A percentile compares a stretch with the other conserved stretches of the same genome.
Conservation (phyloP, 1,140 invertebrate genomes). For the Samia ricini region DNA sequence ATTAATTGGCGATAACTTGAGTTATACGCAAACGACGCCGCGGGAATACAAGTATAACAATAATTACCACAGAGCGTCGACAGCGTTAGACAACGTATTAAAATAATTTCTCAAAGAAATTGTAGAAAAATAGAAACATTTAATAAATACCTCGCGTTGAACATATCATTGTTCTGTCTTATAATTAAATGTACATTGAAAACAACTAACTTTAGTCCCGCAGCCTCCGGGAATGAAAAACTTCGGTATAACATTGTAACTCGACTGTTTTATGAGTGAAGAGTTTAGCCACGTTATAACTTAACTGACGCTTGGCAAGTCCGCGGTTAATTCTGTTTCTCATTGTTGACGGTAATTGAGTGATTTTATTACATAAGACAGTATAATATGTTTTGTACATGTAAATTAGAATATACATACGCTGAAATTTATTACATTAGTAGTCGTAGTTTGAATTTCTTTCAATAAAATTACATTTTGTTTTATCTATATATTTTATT, state of each 20-base stretch:
- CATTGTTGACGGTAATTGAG: constrained; percentile 4
- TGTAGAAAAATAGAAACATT: neutral
- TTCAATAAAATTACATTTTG: too few relatives aligned
- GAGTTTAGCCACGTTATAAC: constrained; percentile 5
- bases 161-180: constrained; percentile 10
- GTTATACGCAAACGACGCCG: too few relatives aligned
- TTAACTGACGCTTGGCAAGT: neutral
- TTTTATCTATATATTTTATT: too few relatives aligned
- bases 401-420: too few relatives aligned
- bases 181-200: constrained; percentile 41
- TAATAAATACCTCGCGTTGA: neutral
- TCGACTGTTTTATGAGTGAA: constrained; percentile 6
- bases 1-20: too few relatives aligned
- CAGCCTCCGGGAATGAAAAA: constrained; percentile 10
- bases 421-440: too few relatives aligned
- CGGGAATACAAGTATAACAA: too few relatives aligned
- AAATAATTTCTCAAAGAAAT: too few relatives aligned
- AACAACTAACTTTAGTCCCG: constrained; percentile 27
- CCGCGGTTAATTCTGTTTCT: constrained; percentile 13
- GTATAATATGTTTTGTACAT: too few relatives aligned
- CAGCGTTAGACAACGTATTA: too few relatives aligned
- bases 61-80: too few relatives aligned
- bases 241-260: constrained; percentile 11
- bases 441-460: too few relatives aligned
- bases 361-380: neutral